Conservation (phyloP, 2,888 invertebrate genomes). For the Sympetrum striolatum region DNA sequence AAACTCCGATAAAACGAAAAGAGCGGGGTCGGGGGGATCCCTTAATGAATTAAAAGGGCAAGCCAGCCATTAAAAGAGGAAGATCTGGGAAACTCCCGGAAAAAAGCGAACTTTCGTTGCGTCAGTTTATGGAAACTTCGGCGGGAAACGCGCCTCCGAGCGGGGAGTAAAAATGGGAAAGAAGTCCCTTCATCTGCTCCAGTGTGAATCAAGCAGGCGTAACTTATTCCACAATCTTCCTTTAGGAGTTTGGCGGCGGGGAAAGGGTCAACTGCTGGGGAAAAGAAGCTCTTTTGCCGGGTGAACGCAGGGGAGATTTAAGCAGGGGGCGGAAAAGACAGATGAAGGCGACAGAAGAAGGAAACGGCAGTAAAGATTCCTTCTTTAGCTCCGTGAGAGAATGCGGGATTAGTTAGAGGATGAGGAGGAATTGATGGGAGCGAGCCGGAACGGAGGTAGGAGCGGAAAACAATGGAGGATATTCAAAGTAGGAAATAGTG, state of each 20-base stretch:
- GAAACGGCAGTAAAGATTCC: slow-evolving; percentile 18
- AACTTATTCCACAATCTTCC: background rate
- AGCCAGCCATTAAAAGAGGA: background rate
- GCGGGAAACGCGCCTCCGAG: background rate
- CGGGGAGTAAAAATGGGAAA: background rate
- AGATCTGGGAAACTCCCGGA: background rate
- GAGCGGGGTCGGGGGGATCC: background rate
- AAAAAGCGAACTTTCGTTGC: background rate
- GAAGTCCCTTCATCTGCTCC: background rate
- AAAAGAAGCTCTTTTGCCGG: background rate
- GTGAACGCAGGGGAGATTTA: background rate
- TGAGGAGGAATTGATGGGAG: background rate
- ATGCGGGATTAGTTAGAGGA: slow-evolving; percentile 29
- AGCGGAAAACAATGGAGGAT: background rate
- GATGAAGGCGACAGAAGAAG: slow-evolving; percentile 1
- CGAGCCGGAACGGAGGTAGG: background rate
- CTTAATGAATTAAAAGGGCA: background rate
- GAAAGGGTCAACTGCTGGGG: background rate
- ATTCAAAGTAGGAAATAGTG: background rate
- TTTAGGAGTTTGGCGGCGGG: background rate
- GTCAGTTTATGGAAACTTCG: background rate
- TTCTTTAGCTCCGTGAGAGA: slow-evolving; percentile 32
- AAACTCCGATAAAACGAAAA: background rate
- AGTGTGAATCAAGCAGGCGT: background rate
- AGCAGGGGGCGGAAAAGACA: background rate